phyloP scores from a whole-genome alignment of 2,797 vertebrate genomes.

The Acanthurus leucopareius region DNA sequence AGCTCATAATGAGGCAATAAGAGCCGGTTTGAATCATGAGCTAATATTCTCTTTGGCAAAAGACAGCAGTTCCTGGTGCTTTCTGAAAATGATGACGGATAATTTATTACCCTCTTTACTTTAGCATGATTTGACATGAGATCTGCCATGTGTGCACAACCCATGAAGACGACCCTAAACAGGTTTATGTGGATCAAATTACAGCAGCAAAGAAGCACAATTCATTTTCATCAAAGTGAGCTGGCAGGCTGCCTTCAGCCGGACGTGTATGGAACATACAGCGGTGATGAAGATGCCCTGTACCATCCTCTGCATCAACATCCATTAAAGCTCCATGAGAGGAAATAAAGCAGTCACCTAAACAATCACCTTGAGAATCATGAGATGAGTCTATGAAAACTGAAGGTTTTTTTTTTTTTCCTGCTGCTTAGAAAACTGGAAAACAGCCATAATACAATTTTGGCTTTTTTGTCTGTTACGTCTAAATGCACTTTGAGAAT shows the following conservation, averaged over 20 bases:
- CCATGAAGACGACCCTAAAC: slow-evolving; percentile 11
- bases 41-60: slow-evolving; percentile 9
- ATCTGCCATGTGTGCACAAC: slow-evolving; percentile 11
- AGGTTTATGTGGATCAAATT: slow-evolving; percentile 21
- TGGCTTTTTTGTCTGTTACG: slow-evolving; percentile 17
- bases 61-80: background rate
- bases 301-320: slow-evolving; percentile 25
- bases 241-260: slow-evolving; percentile 28
- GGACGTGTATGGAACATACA: slow-evolving; percentile 4
- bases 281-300: slow-evolving; percentile 5
- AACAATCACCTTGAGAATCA: slow-evolving; percentile 18
- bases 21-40: background rate
- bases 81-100: slow-evolving; percentile 2
- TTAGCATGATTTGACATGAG: background rate
- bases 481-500: slow-evolving; percentile 11
- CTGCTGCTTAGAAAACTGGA: background rate
- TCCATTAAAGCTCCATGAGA: background rate
- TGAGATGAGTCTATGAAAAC: background rate
- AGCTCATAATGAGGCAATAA: background rate
- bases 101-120: background rate
- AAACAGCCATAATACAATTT: slow-evolving; percentile 2
- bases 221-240: slow-evolving; percentile 40
- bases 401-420: background rate
- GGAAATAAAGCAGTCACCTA: slow-evolving; percentile 15
- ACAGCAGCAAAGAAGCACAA: slow-evolving; percentile 12